Base-by-base conservation (phyloP, 2,113 vertebrate species). In the Colaptes auratus region DNA sequence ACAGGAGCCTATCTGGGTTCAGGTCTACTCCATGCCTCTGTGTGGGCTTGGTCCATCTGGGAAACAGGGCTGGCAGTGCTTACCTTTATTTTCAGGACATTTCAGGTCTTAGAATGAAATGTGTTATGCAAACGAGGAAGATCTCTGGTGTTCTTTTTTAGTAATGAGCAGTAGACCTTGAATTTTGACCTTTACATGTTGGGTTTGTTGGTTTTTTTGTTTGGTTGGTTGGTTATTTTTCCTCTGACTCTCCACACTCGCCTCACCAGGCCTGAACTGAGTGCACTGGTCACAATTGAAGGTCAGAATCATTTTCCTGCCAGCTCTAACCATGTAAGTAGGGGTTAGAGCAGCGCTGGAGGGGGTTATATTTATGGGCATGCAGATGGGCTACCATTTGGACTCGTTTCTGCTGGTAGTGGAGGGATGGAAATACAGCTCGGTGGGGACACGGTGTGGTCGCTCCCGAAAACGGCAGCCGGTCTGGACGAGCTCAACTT, bases 401-500 rank as follows among this genome's bases (percentile, higher is more conserved):
- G 67, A 53, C 12, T 6, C 3, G 4, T 7, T 89, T 35, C 48
- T 15, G 64, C 24, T 28, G 63, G 15, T 39, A 6, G 56, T 46
- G 59, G 48, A 74, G 12, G 27, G 48, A 24, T 14, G 9, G 12
- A 48, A 93, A 50, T 20, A 20, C 79, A 46, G 97, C 70, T 7
- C 95, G 91, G 82, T 96, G 96, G 89, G 93, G 98, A 98, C 97
- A 97, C 97, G 3, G 39, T 93, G 97, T 96, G 98, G 97, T 16
- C 20, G 15, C 66, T 95, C 20, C 27, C 5, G 19, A 73, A 46
- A 96, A 78, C 12, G 39, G 64, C 88, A 94, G 27, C 24, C 7
- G 2, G 28, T 4, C 18, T 16, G 58, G 31, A 35, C 4, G 13
- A 39, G 31, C 64, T 7, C 33, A 21, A 7, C 19, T 19, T 42